These are phyloP conservation scores for Mythimna loreyi DNA, from an alignment of 2,888 invertebrate genomes.

Conservation along the genomic window DNA sequence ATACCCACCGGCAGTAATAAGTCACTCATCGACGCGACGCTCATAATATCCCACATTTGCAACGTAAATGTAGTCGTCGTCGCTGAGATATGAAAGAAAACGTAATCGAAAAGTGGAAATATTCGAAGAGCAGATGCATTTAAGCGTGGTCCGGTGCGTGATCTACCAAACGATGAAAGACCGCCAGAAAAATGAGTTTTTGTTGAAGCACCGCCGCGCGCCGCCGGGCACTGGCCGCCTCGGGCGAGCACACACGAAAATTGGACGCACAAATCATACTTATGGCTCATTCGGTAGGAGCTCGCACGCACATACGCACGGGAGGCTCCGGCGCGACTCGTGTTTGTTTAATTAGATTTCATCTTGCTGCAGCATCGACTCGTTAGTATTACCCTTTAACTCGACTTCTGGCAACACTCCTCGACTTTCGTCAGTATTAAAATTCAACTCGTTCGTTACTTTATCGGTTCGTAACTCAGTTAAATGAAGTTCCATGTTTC, in stretches of 20 bases:
- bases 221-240: constrained; percentile 22
- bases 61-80: constrained; percentile 28
- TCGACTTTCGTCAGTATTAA: constrained; percentile 69
- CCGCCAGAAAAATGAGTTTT: constrained; percentile 64
- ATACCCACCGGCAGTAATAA: constrained; percentile 16
- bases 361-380: constrained; percentile 39
- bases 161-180: constrained; percentile 71
- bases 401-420: constrained; percentile 38
- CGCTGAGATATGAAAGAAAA: constrained; percentile 62
- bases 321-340: not conserved
- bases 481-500: constrained; percentile 79
- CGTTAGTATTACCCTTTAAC: constrained; percentile 65
- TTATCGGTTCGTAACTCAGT: constrained; percentile 80
- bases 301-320: not conserved
- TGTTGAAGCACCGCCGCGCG: constrained; percentile 26
- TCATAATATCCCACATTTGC: constrained; percentile 18
- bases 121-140: constrained; percentile 75
- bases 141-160: constrained; percentile 76
- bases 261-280: constrained; percentile 79
- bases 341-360: constrained; percentile 41
- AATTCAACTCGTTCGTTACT: constrained; percentile 78
- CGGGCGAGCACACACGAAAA: constrained; percentile 59
- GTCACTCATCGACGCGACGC: constrained; percentile 32
- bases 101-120: constrained; percentile 64
- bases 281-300: constrained; percentile 65